phyloP scores from a whole-genome alignment of 1,140 invertebrate species.

The Trichogramma pretiosum region DNA sequence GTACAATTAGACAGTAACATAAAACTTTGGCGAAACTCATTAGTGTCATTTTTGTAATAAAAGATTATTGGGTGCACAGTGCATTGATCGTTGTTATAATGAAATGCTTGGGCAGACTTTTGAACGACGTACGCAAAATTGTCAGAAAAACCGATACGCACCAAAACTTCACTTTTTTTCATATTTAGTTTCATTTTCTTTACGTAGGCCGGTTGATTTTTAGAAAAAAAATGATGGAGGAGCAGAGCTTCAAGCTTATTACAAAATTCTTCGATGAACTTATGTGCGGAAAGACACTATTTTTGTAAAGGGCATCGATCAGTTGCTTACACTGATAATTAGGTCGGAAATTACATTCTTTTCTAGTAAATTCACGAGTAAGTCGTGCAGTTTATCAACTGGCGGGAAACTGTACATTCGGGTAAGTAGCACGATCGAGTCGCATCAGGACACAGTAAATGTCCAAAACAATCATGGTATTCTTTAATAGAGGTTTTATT shows the following conservation, averaged over 20 bases:
- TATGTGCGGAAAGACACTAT: not conserved
- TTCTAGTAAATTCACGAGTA: not conserved
- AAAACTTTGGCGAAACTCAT: not conserved
- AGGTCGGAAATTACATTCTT: not conserved
- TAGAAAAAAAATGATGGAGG: not conserved
- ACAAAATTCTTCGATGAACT: not conserved
- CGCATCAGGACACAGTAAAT: not conserved
- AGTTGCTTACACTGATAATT: not conserved
- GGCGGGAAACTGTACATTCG: not conserved
- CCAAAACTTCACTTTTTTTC: constrained; percentile 15
- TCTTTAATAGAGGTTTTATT: not conserved
- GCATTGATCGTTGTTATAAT: constrained; percentile 25
- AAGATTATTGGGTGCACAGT: constrained; percentile 25
- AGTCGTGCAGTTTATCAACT: constrained; percentile 5
- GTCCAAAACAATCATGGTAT: constrained; percentile 2
- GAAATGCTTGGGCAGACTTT: constrained; percentile 24
- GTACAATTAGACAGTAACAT: not conserved
- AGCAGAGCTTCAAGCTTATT: not conserved
- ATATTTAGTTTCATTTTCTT: constrained; percentile 4
- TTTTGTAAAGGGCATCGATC: not conserved
- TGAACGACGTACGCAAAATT: constrained; percentile 27
- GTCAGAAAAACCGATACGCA: constrained; percentile 23
- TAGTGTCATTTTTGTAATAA: constrained; percentile 4
- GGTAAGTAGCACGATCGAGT: constrained; percentile 1
- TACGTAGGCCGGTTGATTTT: not conserved